A percentile compares a stretch with the other conserved stretches of the same genome.
phyloP scores from a whole-genome alignment of 2,113 vertebrate genomes.

The Bungarus multicinctus region DNA sequence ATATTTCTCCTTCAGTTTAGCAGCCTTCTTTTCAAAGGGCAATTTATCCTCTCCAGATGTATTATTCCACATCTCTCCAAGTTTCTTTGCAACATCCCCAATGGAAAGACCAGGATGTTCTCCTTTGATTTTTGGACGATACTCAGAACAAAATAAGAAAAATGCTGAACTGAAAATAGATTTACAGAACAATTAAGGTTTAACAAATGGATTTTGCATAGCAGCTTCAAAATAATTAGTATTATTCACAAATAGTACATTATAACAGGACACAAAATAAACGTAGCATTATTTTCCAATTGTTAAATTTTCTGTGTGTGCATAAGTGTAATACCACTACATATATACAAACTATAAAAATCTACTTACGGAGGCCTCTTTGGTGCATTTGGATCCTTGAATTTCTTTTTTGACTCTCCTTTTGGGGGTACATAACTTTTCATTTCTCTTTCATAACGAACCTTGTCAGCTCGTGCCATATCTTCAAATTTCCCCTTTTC shows the following conservation, averaged over 20 bases:
- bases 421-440: slow-evolving; percentile 91
- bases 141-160: slow-evolving; percentile 95
- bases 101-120: slow-evolving; percentile 87
- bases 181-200: neutral
- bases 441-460: slow-evolving; percentile 96
- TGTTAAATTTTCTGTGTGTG: rapidly evolving
- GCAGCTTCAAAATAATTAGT: neutral
- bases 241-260: neutral
- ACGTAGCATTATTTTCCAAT: neutral
- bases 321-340: rapidly evolving
- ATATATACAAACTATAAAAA: neutral
- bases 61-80: slow-evolving; percentile 97
- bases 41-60: slow-evolving; percentile 87
- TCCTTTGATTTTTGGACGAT: slow-evolving; percentile 92
- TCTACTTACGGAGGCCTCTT: slow-evolving; percentile 94
- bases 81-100: slow-evolving; percentile 92
- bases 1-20: slow-evolving; percentile 97
- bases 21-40: slow-evolving; percentile 94
- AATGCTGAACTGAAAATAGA: slow-evolving; percentile 85
- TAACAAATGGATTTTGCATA: neutral
- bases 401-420: slow-evolving; percentile 90
- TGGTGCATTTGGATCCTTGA: slow-evolving; percentile 96
- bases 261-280: neutral
- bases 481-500: slow-evolving; percentile 97
- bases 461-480: slow-evolving; percentile 92